Conservation (phyloP, 2,797 vertebrate species). For the Tokudaia muenninki region DNA sequence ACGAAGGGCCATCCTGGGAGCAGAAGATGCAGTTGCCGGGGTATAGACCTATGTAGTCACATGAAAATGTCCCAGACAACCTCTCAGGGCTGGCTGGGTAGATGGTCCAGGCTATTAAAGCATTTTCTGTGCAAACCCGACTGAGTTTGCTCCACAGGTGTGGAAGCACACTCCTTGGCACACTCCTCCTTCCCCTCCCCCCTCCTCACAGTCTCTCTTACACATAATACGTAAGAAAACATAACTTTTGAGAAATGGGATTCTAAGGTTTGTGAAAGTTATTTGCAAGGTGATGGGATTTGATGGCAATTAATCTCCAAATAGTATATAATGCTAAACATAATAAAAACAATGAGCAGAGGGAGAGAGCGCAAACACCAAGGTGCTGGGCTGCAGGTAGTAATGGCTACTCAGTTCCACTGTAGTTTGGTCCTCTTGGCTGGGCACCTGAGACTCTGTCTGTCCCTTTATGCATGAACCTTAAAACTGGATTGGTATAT, state of each 20-base stretch:
- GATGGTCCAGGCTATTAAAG: background rate
- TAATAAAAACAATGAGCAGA: background rate
- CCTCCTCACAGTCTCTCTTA: background rate
- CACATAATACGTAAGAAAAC: background rate
- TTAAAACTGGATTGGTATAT: background rate
- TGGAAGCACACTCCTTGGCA: background rate
- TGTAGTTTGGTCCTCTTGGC: background rate
- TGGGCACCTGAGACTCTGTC: background rate
- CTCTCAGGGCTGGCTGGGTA: background rate
- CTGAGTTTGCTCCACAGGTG: background rate
- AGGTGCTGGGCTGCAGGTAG: background rate
- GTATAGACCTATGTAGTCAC: too few relatives aligned
- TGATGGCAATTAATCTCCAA: background rate
- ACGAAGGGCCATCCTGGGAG: background rate
- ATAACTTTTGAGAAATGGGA: background rate
- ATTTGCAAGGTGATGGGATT: constrained; percentile 30
- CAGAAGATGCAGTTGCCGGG: background rate
- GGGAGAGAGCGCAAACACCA: background rate
- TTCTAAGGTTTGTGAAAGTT: background rate
- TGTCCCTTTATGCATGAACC: background rate
- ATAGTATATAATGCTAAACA: background rate
- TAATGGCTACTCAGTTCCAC: too few relatives aligned
- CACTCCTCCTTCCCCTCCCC: background rate
- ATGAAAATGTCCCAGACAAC: background rate
- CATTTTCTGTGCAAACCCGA: background rate